Conservation (phyloP, 2,113 vertebrate genomes). For the Peucedramus taeniatus region DNA sequence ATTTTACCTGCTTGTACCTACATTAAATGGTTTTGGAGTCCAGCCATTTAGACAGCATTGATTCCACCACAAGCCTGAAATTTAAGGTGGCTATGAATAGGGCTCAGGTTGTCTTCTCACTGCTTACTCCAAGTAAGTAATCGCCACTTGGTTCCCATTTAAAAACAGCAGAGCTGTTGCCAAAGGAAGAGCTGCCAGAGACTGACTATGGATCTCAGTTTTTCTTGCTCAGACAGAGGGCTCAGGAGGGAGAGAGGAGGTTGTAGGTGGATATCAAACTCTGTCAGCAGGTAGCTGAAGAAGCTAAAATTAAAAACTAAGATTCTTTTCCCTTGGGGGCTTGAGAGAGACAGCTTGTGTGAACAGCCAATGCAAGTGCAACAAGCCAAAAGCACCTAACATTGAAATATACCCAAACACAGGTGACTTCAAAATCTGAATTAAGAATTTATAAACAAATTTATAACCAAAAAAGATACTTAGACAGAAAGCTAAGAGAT, state of each 20-base stretch:
- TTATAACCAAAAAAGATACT: not conserved
- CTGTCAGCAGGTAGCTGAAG: constrained; percentile 50
- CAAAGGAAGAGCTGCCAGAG: not conserved
- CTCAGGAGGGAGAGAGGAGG: not conserved
- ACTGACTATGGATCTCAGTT: not conserved
- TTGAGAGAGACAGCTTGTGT: constrained; percentile 7
- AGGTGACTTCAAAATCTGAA: not conserved
- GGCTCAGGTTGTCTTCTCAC: not conserved
- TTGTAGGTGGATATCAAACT: constrained; percentile 17
- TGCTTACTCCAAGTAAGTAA: not conserved
- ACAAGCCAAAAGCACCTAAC: not conserved
- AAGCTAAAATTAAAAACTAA: constrained; percentile 47
- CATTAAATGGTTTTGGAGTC: not conserved
- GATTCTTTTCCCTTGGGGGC: not conserved
- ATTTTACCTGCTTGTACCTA: not conserved
- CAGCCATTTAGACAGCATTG: not conserved
- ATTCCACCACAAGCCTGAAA: not conserved
- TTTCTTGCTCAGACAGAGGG: not conserved
- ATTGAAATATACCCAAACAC: not conserved
- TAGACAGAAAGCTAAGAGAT: not conserved
- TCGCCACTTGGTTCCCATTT: not conserved
- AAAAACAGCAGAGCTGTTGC: not conserved
- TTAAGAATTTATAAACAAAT: not conserved
- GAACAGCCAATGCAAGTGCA: not conserved
- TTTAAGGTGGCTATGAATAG: not conserved